These are phyloP conservation scores for Triplophysa rosa DNA, from an alignment of 2,113 vertebrate species.

Conservation along the genomic window DNA sequence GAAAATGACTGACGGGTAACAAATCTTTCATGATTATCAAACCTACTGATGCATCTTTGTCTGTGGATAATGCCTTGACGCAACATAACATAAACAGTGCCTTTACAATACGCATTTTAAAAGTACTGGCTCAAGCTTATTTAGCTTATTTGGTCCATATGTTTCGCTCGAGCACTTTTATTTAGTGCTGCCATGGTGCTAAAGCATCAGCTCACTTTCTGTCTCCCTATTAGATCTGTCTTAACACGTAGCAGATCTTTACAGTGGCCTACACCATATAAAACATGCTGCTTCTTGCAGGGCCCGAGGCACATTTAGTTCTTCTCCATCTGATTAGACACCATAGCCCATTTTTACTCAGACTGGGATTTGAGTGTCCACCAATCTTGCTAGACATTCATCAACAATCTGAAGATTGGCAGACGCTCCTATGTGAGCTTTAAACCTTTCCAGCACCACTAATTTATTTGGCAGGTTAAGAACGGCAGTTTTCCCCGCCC, in stretches of 20 bases:
- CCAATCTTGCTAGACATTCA: constrained; percentile 5
- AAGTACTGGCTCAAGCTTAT: constrained; percentile 28
- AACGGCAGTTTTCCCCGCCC: constrained; percentile 31
- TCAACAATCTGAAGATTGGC: neutral
- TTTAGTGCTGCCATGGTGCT: constrained; percentile 22
- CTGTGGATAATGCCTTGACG: constrained; percentile 50
- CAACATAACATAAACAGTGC: constrained; percentile 44
- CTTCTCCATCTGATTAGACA: neutral
- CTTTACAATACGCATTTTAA: constrained; percentile 39
- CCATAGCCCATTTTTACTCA: constrained; percentile 11
- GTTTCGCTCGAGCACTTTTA: constrained; percentile 8
- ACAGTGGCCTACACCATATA: constrained; percentile 31
- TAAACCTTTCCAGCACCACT: constrained; percentile 33
- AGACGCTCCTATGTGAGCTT: constrained; percentile 5
- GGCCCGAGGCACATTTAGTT: constrained; percentile 5
- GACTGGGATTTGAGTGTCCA: constrained; percentile 10
- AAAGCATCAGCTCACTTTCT: constrained; percentile 16
- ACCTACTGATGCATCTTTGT: constrained; percentile 34
- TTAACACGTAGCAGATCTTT: constrained; percentile 58
- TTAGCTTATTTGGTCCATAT: constrained; percentile 62
- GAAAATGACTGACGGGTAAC: constrained; percentile 37
- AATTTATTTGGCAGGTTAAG: constrained; percentile 18
- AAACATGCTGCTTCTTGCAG: constrained; percentile 56
- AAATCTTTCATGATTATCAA: constrained; percentile 6
- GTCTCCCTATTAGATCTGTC: constrained; percentile 49